A percentile compares a stretch with the other conserved stretches of the same genome.
Conservation (phyloP, 2,888 invertebrate species). For the Mythimna vitellina region DNA sequence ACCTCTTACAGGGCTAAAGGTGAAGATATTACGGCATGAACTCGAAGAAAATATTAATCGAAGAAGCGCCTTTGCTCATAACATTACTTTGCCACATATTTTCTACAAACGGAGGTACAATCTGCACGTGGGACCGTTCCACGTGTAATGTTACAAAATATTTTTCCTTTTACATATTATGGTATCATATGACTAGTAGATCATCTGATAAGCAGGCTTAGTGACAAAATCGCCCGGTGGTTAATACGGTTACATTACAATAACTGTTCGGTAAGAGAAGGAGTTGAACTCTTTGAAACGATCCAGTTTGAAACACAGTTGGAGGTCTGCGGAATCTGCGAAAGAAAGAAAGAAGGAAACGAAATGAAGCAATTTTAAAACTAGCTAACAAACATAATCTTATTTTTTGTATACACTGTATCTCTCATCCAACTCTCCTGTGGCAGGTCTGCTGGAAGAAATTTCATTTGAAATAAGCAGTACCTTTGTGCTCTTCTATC, state of each 20-base stretch:
- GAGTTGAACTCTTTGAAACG: not conserved
- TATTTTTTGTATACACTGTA: no score
- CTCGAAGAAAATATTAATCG: not conserved
- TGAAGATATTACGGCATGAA: not conserved
- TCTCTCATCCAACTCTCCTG: no score
- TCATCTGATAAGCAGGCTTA: not conserved
- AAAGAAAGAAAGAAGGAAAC: no score
- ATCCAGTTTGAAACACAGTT: no score
- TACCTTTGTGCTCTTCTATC: no score
- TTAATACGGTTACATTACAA: not conserved
- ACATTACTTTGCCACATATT: not conserved
- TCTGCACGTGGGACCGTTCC: constrained; percentile 25
- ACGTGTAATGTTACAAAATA: constrained; percentile 31
- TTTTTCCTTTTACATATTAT: not conserved
- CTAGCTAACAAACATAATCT: no score
- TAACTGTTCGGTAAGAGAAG: not conserved
- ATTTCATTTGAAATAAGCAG: no score
- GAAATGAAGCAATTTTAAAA: no score
- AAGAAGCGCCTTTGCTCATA: not conserved
- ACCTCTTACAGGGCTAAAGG: not conserved
- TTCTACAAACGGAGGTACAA: not conserved
- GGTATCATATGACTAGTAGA: no score
- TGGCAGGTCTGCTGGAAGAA: no score
- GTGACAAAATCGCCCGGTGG: not conserved
- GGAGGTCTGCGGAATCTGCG: no score